phyloP scores from a whole-genome alignment of 2,113 vertebrate genomes.

The Amazona vittata region DNA sequence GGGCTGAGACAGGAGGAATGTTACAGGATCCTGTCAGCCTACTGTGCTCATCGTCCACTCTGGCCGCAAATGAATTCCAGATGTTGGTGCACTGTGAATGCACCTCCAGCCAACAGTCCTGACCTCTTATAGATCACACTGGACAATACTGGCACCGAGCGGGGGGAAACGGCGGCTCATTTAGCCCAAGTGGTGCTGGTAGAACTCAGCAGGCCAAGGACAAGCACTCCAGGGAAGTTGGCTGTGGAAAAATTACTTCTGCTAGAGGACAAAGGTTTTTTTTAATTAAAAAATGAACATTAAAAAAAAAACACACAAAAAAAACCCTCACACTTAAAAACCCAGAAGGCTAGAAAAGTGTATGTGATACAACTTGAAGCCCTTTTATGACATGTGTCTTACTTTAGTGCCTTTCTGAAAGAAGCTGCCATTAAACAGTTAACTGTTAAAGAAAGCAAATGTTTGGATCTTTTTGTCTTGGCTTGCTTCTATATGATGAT shows the following conservation, averaged over 20 bases:
- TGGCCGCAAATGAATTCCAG: slow-evolving; percentile 83
- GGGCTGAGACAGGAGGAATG: slow-evolving; percentile 72
- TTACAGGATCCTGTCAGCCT: slow-evolving; percentile 50
- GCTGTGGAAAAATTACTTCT: background rate
- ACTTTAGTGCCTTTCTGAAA: background rate
- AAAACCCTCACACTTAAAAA: background rate
- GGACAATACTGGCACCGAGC: slow-evolving; percentile 35
- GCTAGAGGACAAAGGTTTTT: background rate
- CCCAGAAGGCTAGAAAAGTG: background rate
- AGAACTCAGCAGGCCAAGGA: background rate
- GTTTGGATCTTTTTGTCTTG: background rate
- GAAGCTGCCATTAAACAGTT: background rate
- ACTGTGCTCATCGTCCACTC: slow-evolving; percentile 40
- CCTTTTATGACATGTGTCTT: background rate
- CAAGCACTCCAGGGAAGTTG: background rate
- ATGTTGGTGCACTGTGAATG: slow-evolving; percentile 75
- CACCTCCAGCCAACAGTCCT: slow-evolving; percentile 29
- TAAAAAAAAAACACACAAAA: background rate
- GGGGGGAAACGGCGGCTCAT: background rate
- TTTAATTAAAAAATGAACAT: background rate
- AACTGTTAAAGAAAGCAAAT: background rate
- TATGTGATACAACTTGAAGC: background rate
- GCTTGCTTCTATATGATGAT: background rate
- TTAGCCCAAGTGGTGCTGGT: background rate
- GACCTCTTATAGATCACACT: slow-evolving; percentile 34